Base-by-base conservation (phyloP, 2,113 vertebrate genomes). In the Bujurquina vittata region DNA sequence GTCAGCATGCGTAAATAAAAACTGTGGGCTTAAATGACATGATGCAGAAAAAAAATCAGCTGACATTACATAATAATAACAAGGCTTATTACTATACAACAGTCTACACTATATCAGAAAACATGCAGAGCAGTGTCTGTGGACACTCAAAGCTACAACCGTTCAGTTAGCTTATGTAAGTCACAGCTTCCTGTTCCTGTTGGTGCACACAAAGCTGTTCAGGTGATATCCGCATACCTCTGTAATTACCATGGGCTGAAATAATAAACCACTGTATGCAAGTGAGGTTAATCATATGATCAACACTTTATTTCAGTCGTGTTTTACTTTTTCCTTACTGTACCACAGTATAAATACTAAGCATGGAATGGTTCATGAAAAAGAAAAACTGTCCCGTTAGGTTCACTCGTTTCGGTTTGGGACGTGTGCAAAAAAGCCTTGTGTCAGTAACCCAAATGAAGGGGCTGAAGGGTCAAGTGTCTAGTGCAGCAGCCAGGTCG, bases 1-100 rank as follows among this genome's bases (percentile, higher is more conserved):
- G 26, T 88, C 40, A 86, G 4, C 56, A 26, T 52, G 33, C 49
- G 57, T 10, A 77, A 46, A 67, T 9, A 7, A 75, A 80, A 72
- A 15, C 5, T 11, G 67, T 23, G 33, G 18, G 52, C 11, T 56
- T 35, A 35, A 31, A 74, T 52, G 43, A 9, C 7, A 0, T 59
- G 17, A 15, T n/a, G 31, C 77, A 63, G 60, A 10, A 2, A 40
- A 2, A 40, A 61, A 57, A 26, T 31, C 23, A 26, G 43, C 22
- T 1, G 8, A 54, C 3, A 2, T 72, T 49, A 72, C 23, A 69
- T 69, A 23, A 69, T 8, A 29, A 49, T 49, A 17, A 49, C 11
- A 52, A 26, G 35, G 35, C 7, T 35, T 72, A 29, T 4, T 17
- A 52, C 18, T 52, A 29, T 29, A 46, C 5, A 37, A 37, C 35